Percentiles rank a stretch among this genome's conserved stretches.
Conservation (phyloP, 2,113 vertebrate genomes). For the Aspidoscelis tigris region DNA sequence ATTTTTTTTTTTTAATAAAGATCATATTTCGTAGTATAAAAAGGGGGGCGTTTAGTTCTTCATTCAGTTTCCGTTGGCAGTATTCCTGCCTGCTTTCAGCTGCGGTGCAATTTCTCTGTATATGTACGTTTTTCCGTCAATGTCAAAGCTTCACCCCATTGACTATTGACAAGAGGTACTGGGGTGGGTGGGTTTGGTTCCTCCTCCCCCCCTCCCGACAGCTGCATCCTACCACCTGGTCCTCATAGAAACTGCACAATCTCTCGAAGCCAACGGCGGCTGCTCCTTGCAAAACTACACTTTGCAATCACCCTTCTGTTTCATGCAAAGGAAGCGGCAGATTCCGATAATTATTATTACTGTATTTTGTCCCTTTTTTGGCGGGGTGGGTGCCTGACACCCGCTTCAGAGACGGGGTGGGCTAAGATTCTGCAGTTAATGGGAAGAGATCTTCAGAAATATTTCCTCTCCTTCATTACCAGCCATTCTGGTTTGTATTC, state of each 20-base stretch:
- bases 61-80: background rate
- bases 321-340: slow-evolving; percentile 53
- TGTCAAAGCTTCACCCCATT: slow-evolving; percentile 17
- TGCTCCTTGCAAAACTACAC: slow-evolving; percentile 55
- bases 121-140: background rate
- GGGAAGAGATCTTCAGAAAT: slow-evolving; percentile 7
- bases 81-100: background rate
- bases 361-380: background rate
- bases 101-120: background rate
- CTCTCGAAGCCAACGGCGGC: slow-evolving; percentile 57
- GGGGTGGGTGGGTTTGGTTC: slow-evolving; percentile 32
- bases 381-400: too few relatives aligned
- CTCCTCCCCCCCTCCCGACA: slow-evolving; percentile 34
- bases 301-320: slow-evolving; percentile 34
- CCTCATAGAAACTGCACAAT: slow-evolving; percentile 52
- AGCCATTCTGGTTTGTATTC: background rate
- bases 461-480: background rate
- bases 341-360: slow-evolving; percentile 9
- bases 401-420: background rate
- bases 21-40: background rate
- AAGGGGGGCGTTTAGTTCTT: background rate
- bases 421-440: background rate
- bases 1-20: background rate
- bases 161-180: slow-evolving; percentile 38
- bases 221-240: slow-evolving; percentile 52